These are phyloP conservation scores for Conchocele bisecta DNA, from an alignment of 2,888 invertebrate genomes.

Conservation along the genomic window DNA sequence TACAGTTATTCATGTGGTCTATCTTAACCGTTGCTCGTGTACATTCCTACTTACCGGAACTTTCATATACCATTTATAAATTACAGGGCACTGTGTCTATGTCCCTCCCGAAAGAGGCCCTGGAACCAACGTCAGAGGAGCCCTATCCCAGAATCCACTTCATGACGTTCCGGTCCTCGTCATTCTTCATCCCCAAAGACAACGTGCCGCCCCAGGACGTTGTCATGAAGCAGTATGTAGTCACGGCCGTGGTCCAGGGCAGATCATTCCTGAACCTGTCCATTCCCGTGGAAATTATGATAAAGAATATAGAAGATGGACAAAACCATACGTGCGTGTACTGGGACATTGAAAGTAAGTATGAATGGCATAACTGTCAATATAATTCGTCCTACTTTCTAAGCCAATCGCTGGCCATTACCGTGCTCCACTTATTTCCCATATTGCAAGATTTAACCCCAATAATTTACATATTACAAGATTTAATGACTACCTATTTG, in stretches of 20 bases:
- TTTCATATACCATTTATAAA: no score
- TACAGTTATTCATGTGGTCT: no score
- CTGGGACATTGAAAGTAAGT: conserved; percentile 70
- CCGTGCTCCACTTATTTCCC: no score
- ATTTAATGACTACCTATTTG: no score
- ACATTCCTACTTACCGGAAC: no score
- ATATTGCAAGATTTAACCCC: no score
- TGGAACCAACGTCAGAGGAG: conserved; percentile 43
- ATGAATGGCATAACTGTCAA: no score
- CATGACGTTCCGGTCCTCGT: conserved; percentile 67
- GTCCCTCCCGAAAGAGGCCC: conserved; percentile 62
- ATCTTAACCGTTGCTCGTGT: no score
- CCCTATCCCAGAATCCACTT: conserved; percentile 60
- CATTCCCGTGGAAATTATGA: conserved; percentile 64
- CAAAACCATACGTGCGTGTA: conserved; percentile 73
- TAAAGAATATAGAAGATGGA: conserved; percentile 67
- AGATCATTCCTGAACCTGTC: conserved; percentile 62
- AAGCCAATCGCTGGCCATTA: no score
- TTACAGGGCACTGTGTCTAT: conserved; percentile 63
- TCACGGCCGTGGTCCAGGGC: conserved; percentile 70
- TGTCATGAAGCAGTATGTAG: conserved; percentile 66
- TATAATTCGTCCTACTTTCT: no score
- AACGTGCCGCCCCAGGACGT: conserved; percentile 53
- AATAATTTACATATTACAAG: no score
- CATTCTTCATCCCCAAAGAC: conserved; percentile 68